Base-by-base conservation (phyloP, 2,797 vertebrate species). In the Lophotriccus pileatus region DNA sequence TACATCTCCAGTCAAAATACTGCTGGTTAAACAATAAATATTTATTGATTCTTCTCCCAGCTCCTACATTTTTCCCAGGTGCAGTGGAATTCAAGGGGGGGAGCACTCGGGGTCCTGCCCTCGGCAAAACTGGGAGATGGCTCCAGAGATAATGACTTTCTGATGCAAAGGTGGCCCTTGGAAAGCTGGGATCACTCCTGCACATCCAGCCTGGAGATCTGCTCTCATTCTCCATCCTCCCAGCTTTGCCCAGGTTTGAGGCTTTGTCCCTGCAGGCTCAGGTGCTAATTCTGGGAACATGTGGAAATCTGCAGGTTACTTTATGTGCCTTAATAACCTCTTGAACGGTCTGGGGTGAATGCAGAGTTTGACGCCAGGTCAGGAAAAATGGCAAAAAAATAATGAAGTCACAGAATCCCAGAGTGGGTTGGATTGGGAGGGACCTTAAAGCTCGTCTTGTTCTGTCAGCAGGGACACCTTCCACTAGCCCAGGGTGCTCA, bases 11-110 rank as follows among this genome's bases (percentile, higher is more conserved):
- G 88, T 97, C 87, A 94, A 95, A 96, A 97, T 96, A 95, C 90
- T 96, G 86, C 95, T 96, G 90, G 93, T 90, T 52, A 85, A 95
- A 95, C 96, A 94, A 92, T 97, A 98, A 97, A 97, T 97, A 97
- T 97, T 98, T 97, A 97, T 97, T 97, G 97, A 97, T 97, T 95
- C 90, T 93, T 69, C 84, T 90, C 30, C 50, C 36, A 88, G 90
- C 77, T 96, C 87, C 87, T 79, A 81, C 94, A 70, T 96, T 90
- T 96, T 96, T 96, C 87, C 95, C 96, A 97, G 97, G 97, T 97
- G 96, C 94, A 50, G 93, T 87, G 87, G 90, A 93, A 78, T 93
- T 90, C 25, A 46, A 19, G 39, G 55, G 39, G 62, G 46, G 32
- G 58, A 49, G 19, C 41, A 25, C 74, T 87, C 39, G 82, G 84